Percentiles rank a stretch among this genome's conserved stretches.
Conservation (phyloP, 2,113 vertebrate genomes). For the Daubentonia madagascariensis region DNA sequence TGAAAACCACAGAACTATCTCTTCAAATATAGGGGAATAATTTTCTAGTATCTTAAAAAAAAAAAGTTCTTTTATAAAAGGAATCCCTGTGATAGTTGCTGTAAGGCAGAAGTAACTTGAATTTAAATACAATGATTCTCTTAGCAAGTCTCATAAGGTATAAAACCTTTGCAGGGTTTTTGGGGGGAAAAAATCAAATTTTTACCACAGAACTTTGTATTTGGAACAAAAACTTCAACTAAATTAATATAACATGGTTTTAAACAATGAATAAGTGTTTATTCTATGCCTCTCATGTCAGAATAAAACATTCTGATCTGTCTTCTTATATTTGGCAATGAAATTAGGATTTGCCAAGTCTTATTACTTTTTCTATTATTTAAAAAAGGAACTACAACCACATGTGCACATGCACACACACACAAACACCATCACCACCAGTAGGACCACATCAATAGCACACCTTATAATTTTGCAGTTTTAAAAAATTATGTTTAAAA, state of each 20-base stretch:
- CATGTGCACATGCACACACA: background rate
- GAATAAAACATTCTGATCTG: background rate
- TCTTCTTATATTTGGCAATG: background rate
- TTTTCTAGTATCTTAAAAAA: background rate
- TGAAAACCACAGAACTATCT: background rate
- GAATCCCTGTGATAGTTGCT: background rate
- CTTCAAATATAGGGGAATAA: background rate
- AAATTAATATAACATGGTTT: background rate
- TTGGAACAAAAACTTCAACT: constrained; percentile 29
- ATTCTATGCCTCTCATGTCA: background rate
- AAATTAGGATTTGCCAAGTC: background rate
- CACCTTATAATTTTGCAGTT: background rate
- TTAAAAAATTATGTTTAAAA: constrained; percentile 33
- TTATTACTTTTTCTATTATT: background rate
- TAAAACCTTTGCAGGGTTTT: background rate
- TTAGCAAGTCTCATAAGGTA: background rate
- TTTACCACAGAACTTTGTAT: constrained; percentile 9
- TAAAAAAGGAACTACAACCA: background rate
- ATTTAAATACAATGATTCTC: background rate
- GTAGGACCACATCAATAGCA: background rate
- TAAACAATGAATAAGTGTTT: background rate
- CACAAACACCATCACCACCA: background rate
- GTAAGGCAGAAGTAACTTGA: background rate
- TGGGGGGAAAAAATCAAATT: rapidly evolving
- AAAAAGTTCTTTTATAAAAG: background rate